Evolutionary conservation across 1,140 invertebrate genomes (phyloP).

Genomic region (Bombus superbus): DNA sequence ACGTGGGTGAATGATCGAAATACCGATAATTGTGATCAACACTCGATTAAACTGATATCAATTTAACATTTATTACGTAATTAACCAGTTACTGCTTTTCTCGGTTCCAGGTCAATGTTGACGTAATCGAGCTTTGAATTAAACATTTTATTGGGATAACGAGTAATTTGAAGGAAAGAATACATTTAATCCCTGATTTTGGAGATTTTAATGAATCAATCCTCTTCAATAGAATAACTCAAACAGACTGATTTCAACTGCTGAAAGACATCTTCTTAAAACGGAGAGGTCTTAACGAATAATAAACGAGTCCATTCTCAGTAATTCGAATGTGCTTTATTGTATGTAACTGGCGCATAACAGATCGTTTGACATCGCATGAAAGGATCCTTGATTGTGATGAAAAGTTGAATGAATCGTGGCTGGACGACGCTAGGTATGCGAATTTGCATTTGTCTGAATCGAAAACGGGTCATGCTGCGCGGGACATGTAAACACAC

Average conservation of each 20-base stretch:
- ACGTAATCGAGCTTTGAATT: background rate
- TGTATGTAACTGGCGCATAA: conserved; percentile 72
- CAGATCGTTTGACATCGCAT: conserved; percentile 68
- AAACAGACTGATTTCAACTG: background rate
- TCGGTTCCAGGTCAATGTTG: too few species aligned
- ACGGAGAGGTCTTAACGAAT: conserved; percentile 60
- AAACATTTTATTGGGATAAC: background rate
- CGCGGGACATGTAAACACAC: conserved; percentile 45
- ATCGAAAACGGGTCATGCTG: conserved; percentile 60
- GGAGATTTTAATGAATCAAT: background rate
- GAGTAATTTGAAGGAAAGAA: background rate
- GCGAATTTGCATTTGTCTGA: conserved; percentile 21
- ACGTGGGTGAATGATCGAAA: too few species aligned
- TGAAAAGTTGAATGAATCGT: conserved; percentile 51
- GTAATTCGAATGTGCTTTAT: conserved; percentile 67
- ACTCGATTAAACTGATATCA: too few species aligned
- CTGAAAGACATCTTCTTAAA: conserved; percentile 21
- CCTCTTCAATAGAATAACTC: background rate
- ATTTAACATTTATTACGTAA: too few species aligned
- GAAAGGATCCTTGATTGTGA: conserved; percentile 69
- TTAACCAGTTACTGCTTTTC: too few species aligned
- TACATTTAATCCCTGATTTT: background rate
- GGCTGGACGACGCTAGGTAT: conserved; percentile 3
- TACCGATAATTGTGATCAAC: too few species aligned
- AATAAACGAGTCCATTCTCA: conserved; percentile 64